These are phyloP conservation scores for Chinchilla lanigera DNA, from an alignment of 2,113 vertebrate genomes.

Conservation along the genomic window DNA sequence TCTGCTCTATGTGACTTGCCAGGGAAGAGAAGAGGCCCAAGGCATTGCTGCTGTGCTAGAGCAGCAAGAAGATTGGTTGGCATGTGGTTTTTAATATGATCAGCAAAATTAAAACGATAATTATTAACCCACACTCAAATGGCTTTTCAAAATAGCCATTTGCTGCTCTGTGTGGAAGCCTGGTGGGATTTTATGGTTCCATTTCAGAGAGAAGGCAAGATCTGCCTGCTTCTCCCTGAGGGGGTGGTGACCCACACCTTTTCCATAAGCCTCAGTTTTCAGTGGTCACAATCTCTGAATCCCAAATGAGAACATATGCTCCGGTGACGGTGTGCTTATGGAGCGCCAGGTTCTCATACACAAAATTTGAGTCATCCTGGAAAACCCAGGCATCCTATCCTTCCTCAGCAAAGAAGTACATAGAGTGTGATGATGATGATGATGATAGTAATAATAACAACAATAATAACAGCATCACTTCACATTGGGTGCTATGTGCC, in stretches of 20 bases:
- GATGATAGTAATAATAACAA: background rate
- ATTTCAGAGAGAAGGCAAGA: background rate
- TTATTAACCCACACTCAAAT: background rate
- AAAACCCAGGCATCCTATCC: background rate
- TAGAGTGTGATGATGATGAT: background rate
- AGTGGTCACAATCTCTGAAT: background rate
- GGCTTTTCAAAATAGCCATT: background rate
- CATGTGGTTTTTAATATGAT: background rate
- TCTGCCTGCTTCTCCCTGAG: background rate
- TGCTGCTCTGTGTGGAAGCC: background rate
- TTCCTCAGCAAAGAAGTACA: background rate
- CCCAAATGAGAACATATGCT: background rate
- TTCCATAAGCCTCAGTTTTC: background rate
- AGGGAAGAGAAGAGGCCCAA: background rate
- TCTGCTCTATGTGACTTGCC: background rate
- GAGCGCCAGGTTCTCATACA: too few species aligned
- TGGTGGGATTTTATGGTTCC: background rate
- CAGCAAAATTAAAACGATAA: background rate
- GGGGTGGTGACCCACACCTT: background rate
- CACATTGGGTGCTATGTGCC: accelerated
- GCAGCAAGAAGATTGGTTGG: background rate
- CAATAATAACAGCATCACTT: background rate
- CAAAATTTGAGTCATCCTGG: background rate
- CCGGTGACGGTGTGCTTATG: background rate
- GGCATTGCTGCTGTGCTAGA: accelerated